These are phyloP conservation scores for Myathropa florea DNA, from an alignment of 2,888 invertebrate species.

Conservation along the genomic window DNA sequence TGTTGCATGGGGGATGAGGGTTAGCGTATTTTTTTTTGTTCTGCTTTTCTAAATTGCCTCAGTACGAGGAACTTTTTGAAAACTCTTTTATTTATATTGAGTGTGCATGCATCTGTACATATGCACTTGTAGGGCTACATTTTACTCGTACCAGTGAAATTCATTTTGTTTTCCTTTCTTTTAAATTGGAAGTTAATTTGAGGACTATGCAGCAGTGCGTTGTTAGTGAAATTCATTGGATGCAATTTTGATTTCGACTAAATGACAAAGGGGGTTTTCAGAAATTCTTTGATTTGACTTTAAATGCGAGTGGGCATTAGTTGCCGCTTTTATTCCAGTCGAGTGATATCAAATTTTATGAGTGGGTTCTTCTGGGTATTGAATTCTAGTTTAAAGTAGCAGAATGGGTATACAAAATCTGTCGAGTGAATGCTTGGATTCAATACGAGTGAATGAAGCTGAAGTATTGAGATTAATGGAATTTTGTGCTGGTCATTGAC, in stretches of 20 bases:
- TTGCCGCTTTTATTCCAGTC: no score
- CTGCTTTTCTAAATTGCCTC: conserved; percentile 13
- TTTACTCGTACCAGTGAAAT: not conserved
- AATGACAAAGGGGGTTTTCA: not conserved
- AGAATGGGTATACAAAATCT: no score
- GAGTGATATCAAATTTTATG: no score
- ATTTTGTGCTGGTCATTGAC: no score
- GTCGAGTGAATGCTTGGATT: no score
- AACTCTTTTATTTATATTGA: not conserved
- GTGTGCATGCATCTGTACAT: not conserved
- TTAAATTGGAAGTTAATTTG: conserved; percentile 29
- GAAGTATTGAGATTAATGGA: no score
- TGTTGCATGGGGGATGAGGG: not conserved
- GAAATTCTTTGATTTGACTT: no score
- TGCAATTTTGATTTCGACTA: not conserved
- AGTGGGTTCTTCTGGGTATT: no score
- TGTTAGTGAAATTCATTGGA: not conserved
- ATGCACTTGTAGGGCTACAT: not conserved
- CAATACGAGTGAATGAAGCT: no score
- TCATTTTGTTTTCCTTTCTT: not conserved
- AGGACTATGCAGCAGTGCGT: not conserved
- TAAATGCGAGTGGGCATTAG: no score
- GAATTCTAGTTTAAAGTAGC: no score
- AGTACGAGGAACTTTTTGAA: not conserved
- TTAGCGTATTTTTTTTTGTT: not conserved